Evolutionary conservation across 1,140 invertebrate genomes (phyloP).

Genomic region (Ceratosolen solmsi): DNA sequence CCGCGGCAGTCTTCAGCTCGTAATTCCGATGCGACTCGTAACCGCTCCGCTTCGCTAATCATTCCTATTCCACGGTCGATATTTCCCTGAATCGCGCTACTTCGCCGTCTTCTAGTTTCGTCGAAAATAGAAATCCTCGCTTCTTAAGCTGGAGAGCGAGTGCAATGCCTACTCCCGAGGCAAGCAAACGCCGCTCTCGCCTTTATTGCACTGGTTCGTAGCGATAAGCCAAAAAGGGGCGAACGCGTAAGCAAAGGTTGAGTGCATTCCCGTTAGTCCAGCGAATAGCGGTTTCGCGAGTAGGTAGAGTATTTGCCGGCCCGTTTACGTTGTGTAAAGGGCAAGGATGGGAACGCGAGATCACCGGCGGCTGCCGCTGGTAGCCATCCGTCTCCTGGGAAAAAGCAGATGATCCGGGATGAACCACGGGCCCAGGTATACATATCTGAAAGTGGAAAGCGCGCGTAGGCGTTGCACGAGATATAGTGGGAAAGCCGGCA

Average conservation of each 20-base stretch:
- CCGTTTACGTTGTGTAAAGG: background rate
- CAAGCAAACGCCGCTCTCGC: no score
- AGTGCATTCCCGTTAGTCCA: constrained; percentile 3
- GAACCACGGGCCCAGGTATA: background rate
- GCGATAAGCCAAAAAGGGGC: background rate
- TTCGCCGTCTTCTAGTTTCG: no score
- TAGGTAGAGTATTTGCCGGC: background rate
- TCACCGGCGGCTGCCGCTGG: background rate
- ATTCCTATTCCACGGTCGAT: no score
- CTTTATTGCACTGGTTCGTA: no score
- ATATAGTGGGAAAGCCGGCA: background rate
- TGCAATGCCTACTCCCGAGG: no score
- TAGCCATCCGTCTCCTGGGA: no score
- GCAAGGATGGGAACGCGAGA: background rate
- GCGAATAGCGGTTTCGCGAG: background rate
- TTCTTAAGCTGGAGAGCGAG: no score
- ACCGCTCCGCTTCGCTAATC: no score
- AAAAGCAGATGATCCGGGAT: background rate
- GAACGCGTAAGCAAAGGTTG: background rate
- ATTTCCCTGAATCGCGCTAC: background rate
- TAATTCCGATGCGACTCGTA: no score
- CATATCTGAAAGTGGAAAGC: constrained; percentile 11
- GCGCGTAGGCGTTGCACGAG: background rate
- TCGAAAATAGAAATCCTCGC: no score
- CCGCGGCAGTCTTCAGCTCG: no score